Evolutionary conservation across 2,888 invertebrate genomes (phyloP).

Genomic region (Antheraea assamensis): DNA sequence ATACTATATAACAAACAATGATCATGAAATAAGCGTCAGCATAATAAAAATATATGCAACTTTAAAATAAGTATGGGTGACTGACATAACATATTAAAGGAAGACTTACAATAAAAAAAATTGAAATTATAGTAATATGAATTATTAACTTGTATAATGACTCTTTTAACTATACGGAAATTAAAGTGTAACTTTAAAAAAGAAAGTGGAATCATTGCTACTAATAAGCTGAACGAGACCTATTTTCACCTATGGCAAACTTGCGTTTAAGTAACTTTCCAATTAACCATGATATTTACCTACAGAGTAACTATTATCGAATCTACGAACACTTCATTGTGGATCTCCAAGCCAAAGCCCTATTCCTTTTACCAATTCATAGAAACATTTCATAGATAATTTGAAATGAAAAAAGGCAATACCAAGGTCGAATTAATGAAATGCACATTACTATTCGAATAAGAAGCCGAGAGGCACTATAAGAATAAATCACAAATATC

Average conservation of each 20-base stretch:
- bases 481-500: not conserved
- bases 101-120: conserved; percentile 6
- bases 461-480: not conserved
- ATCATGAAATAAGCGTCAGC: conserved; percentile 8
- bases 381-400: not conserved
- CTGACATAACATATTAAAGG: not conserved
- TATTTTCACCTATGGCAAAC: not conserved
- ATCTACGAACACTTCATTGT: conserved; percentile 8
- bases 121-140: not conserved
- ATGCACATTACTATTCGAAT: not conserved
- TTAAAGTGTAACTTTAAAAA: not conserved
- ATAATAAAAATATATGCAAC: conserved; percentile 8
- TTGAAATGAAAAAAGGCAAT: not conserved
- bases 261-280: not conserved
- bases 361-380: not conserved
- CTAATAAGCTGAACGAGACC: not conserved
- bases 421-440: not conserved
- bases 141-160: not conserved
- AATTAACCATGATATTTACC: not conserved
- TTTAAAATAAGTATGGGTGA: conserved; percentile 3
- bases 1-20: conserved; percentile 15
- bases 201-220: not conserved
- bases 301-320: conserved; percentile 6
- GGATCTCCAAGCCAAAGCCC: not conserved
- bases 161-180: not conserved